Conservation (phyloP, 2,888 invertebrate species). For the Parasteatoda lunata region DNA sequence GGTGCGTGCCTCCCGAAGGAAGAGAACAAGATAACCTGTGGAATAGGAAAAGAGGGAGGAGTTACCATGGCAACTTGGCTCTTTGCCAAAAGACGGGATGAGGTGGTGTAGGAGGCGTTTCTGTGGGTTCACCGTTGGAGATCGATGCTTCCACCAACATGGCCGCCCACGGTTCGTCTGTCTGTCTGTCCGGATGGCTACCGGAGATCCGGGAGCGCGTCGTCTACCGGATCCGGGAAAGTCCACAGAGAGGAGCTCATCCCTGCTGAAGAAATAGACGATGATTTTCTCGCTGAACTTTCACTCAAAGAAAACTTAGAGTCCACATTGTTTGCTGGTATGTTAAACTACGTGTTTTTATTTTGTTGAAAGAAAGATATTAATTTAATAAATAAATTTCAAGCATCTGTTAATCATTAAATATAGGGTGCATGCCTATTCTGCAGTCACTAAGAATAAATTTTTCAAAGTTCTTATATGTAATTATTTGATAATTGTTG, state of each 20-base stretch:
- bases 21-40: constrained; percentile 60
- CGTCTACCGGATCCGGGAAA: not conserved
- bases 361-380: too few relatives aligned
- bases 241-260: not conserved
- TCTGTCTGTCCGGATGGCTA: constrained; percentile 37
- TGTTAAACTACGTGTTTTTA: too few relatives aligned
- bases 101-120: constrained; percentile 6
- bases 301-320: too few relatives aligned
- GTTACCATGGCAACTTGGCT: constrained; percentile 57
- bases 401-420: too few relatives aligned
- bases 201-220: constrained; percentile 7
- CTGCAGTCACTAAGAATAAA: too few relatives aligned
- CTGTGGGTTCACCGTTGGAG: constrained; percentile 7
- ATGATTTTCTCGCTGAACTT: not conserved
- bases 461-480: too few relatives aligned
- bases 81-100: constrained; percentile 20
- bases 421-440: too few relatives aligned
- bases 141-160: constrained; percentile 61
- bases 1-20: constrained; percentile 1
- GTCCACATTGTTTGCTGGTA: too few relatives aligned
- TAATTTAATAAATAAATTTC: too few relatives aligned
- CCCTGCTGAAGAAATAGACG: not conserved
- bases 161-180: constrained; percentile 43
- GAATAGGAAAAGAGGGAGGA: constrained; percentile 59
- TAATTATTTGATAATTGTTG: too few relatives aligned